Conservation (phyloP, 2,888 invertebrate species). For the Acanthococcus lagerstroemiae region DNA sequence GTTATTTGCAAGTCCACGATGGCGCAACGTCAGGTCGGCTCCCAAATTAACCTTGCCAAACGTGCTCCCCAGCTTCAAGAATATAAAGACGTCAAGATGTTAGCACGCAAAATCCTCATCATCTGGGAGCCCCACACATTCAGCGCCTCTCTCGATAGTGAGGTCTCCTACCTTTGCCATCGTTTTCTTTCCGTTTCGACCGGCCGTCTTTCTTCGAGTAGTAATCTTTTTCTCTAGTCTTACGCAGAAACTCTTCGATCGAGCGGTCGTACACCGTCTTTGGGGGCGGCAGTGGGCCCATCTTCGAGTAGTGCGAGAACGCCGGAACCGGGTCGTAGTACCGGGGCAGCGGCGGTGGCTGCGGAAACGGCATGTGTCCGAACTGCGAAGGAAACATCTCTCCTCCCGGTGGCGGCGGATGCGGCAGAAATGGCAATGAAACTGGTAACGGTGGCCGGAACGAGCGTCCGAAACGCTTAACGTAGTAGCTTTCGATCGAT, state of each 20-base stretch:
- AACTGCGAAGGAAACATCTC: conserved; percentile 22
- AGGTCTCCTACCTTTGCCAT: conserved; percentile 2
- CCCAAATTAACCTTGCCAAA: no score
- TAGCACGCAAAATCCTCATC: no score
- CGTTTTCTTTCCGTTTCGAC: conserved; percentile 10
- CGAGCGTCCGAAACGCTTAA: conserved; percentile 10
- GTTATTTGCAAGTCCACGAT: no score
- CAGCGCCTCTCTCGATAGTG: conserved; percentile 9
- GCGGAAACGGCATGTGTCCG: conserved; percentile 6
- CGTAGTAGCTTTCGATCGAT: conserved; percentile 23
- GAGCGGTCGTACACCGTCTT: conserved; percentile 18
- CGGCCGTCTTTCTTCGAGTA: conserved; percentile 10
- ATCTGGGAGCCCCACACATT: no score
- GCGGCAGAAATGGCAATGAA: conserved; percentile 12
- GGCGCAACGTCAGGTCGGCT: no score
- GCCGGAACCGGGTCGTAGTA: conserved; percentile 18
- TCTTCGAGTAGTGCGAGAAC: conserved; percentile 13
- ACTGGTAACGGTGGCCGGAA: conserved; percentile 5
- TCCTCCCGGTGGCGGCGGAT: background rate
- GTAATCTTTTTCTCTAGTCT: conserved; percentile 18
- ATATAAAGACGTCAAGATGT: no score
- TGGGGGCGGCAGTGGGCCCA: background rate
- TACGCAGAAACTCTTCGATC: conserved; percentile 20
- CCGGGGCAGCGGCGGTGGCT: conserved; percentile 16
- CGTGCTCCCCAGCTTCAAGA: no score